These are phyloP conservation scores for Procambarus clarkii DNA, from an alignment of 1,140 invertebrate genomes.

Conservation along the genomic window DNA sequence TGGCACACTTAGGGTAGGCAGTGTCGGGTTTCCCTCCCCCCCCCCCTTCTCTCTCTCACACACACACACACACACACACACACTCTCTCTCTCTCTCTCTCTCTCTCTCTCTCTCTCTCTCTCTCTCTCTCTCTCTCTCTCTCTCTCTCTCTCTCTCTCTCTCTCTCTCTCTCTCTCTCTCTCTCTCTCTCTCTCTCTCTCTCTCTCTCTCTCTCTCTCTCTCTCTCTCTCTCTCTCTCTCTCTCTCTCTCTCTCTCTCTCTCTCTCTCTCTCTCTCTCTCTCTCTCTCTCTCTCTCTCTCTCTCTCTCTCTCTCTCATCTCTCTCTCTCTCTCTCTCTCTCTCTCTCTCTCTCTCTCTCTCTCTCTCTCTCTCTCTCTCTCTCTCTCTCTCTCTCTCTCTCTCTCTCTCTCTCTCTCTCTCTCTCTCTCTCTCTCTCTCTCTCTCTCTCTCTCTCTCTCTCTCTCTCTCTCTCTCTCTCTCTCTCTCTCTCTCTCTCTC, in stretches of 20 bases:
- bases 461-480: neutral
- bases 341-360: neutral
- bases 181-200: neutral
- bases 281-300: neutral
- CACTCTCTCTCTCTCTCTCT: neutral
- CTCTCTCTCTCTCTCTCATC: neutral
- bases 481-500: neutral
- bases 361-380: slow-evolving; percentile 25
- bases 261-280: neutral
- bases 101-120: neutral
- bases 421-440: neutral
- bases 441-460: neutral
- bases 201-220: neutral
- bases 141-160: neutral
- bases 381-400: neutral
- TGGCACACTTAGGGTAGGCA: too few species aligned
- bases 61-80: too few species aligned
- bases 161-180: neutral
- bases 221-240: neutral
- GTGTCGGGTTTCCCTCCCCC: neutral
- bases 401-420: neutral
- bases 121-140: neutral
- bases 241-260: neutral
- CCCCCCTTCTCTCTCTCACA: neutral
- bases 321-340: too few species aligned